Evolutionary conservation across 2,113 vertebrate species (phyloP).

Genomic region (Bos javanicus): DNA sequence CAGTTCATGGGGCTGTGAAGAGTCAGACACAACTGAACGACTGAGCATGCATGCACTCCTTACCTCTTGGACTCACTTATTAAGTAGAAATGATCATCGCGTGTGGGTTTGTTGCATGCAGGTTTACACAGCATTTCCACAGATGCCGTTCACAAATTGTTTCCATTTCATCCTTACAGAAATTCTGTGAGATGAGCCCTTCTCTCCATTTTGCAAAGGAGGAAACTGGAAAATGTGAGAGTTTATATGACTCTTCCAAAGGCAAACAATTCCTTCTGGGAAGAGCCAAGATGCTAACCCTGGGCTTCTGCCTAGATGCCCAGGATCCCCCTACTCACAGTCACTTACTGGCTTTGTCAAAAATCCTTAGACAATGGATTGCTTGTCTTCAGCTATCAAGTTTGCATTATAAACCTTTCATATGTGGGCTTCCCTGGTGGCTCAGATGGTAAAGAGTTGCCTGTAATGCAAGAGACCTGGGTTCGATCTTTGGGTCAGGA

Average conservation of each 20-base stretch:
- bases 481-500: neutral
- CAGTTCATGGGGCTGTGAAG: neutral
- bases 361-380: too few relatives aligned
- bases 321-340: neutral
- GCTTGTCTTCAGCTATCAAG: neutral
- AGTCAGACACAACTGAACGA: neutral
- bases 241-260: neutral
- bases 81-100: neutral
- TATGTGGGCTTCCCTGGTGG: fast-evolving
- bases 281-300: too few relatives aligned
- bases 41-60: neutral
- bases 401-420: neutral
- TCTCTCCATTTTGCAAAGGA: neutral
- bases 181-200: neutral
- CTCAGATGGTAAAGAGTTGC: neutral
- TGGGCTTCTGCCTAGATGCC: neutral
- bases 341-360: neutral
- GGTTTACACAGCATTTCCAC: neutral
- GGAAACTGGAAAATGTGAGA: neutral
- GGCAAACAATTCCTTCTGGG: neutral
- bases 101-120: neutral
- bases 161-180: neutral
- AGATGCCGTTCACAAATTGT: neutral
- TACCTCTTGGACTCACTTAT: neutral
- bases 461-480: neutral